Evolutionary conservation across 92 coral and sea anemone species (phyloP).

Genomic region (Porites rus): DNA sequence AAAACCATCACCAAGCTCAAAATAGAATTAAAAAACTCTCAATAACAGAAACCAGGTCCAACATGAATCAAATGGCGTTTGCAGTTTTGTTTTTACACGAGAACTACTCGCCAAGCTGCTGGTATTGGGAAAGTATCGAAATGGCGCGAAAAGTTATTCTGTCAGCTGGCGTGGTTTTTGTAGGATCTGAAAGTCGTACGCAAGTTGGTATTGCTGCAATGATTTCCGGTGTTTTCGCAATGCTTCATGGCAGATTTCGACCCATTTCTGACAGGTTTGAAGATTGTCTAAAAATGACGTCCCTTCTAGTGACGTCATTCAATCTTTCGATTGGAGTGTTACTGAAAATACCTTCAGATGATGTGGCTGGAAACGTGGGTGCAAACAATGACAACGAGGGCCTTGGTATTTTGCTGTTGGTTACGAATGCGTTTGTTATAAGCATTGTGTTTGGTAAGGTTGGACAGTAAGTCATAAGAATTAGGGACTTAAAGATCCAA

Average conservation of each 20-base stretch:
- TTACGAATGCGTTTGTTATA: slow-evolving; percentile 32
- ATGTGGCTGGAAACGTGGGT: slow-evolving; percentile 12
- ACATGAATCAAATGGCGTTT: neutral
- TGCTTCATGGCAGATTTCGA: slow-evolving; percentile 25
- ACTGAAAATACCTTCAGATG: slow-evolving; percentile 41
- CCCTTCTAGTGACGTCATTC: slow-evolving; percentile 42
- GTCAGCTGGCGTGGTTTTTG: slow-evolving; percentile 37
- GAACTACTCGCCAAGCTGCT: slow-evolving; percentile 32
- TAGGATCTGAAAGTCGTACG: slow-evolving; percentile 49
- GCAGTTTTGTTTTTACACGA: slow-evolving; percentile 44
- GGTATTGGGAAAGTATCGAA: slow-evolving; percentile 53
- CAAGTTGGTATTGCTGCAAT: slow-evolving; percentile 42
- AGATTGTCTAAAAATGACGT: slow-evolving; percentile 29
- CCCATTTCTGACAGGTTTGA: slow-evolving; percentile 45
- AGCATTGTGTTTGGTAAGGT: slow-evolving; percentile 24
- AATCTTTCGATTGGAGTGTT: slow-evolving; percentile 43
- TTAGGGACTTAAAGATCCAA: too few species aligned
- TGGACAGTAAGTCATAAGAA: too few species aligned
- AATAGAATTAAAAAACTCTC: slow-evolving; percentile 3
- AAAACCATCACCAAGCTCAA: slow-evolving; percentile 7
- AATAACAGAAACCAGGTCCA: neutral
- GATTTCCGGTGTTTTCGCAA: slow-evolving; percentile 13
- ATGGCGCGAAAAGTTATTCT: slow-evolving; percentile 42
- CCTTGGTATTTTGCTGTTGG: slow-evolving; percentile 26
- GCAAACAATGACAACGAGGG: neutral